These are phyloP conservation scores for Stichodactyla mertensii DNA, from an alignment of 64 coral and sea anemone genomes.

Conservation along the genomic window DNA sequence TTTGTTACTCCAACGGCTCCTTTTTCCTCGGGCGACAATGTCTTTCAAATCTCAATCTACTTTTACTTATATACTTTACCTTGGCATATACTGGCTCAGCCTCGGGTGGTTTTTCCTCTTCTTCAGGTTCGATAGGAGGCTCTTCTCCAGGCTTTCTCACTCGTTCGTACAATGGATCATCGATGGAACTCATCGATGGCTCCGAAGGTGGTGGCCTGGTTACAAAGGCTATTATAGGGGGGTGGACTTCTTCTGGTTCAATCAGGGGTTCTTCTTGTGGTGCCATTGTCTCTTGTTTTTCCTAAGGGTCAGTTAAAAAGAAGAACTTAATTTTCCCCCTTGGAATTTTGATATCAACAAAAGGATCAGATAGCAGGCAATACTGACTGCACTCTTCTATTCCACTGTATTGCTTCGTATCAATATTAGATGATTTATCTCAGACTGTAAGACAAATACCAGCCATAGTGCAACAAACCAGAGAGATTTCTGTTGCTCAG, in stretches of 20 bases:
- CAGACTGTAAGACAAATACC: too few relatives aligned
- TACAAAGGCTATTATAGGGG: slow-evolving; percentile 9
- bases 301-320: background rate
- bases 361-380: too few relatives aligned
- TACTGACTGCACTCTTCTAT: too few relatives aligned
- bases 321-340: background rate
- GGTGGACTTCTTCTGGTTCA: background rate
- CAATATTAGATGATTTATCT: too few relatives aligned
- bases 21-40: too few relatives aligned
- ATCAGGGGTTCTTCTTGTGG: background rate
- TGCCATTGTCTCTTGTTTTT: background rate
- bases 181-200: slow-evolving; percentile 11
- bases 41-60: too few relatives aligned
- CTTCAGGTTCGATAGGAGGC: background rate
- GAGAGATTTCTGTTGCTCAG: too few relatives aligned
- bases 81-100: slow-evolving; percentile 39
- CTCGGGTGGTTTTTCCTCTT: background rate
- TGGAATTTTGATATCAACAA: too few relatives aligned
- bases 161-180: slow-evolving; percentile 53
- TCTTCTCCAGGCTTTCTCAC: slow-evolving; percentile 27
- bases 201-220: background rate
- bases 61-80: background rate
- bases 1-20: too few relatives aligned
- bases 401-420: too few relatives aligned
- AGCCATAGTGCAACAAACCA: too few relatives aligned